A percentile compares a stretch with the other conserved stretches of the same genome.
Evolutionary conservation across 2,797 vertebrate genomes (phyloP).

Genomic region (Furcifer pardalis): DNA sequence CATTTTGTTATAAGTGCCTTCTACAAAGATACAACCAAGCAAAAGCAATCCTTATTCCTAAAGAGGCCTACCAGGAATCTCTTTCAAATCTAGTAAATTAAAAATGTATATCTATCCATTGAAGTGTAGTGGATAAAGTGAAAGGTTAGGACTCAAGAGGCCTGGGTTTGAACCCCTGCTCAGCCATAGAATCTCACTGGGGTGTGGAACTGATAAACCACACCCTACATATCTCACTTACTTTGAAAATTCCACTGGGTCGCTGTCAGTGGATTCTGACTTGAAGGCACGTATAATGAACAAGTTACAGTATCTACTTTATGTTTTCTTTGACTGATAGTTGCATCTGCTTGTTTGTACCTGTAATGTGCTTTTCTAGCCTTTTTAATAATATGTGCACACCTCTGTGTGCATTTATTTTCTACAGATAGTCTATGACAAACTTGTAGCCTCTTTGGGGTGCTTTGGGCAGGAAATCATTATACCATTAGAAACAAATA

Average conservation of each 20-base stretch:
- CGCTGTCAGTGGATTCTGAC: too few relatives aligned
- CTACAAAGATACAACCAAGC: too few relatives aligned
- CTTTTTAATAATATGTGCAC: background rate
- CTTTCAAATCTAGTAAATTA: background rate
- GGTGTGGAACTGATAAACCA: too few relatives aligned
- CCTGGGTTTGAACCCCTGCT: too few relatives aligned
- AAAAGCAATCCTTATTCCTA: background rate
- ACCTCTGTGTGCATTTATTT: background rate
- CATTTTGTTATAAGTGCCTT: too few relatives aligned
- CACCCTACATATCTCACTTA: too few relatives aligned
- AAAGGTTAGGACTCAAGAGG: too few relatives aligned
- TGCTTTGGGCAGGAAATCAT: background rate
- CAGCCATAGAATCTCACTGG: too few relatives aligned
- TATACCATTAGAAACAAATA: background rate
- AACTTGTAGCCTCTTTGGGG: background rate
- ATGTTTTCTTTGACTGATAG: background rate
- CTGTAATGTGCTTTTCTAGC: background rate
- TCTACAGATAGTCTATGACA: background rate
- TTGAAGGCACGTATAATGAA: too few relatives aligned
- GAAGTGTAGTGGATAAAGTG: too few relatives aligned
- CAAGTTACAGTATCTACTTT: too few relatives aligned
- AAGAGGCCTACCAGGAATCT: background rate
- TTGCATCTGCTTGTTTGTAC: background rate
- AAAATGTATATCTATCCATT: background rate
- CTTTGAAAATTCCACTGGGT: too few relatives aligned